phyloP scores from a whole-genome alignment of 2,888 invertebrate genomes.

The Cistogaster globosa region DNA sequence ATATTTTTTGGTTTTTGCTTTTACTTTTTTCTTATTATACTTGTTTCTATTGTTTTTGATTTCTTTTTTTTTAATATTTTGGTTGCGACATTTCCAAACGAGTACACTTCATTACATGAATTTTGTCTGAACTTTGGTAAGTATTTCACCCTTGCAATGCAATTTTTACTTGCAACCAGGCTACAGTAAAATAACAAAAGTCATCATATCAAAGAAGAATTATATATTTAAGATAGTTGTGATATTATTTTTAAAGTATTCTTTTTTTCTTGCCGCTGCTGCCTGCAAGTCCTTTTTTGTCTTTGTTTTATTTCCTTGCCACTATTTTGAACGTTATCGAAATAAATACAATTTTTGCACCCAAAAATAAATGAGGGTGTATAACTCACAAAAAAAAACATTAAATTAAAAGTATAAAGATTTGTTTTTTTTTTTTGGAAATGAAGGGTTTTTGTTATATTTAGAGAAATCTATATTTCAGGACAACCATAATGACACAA shows the following conservation, averaged over 20 bases:
- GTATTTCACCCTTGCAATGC: slow-evolving; percentile 60
- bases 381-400: neutral
- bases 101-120: slow-evolving; percentile 69
- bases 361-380: slow-evolving; percentile 54
- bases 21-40: neutral
- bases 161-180: slow-evolving; percentile 41
- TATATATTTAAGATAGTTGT: slow-evolving; percentile 61
- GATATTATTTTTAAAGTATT: slow-evolving; percentile 34
- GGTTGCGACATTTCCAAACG: slow-evolving; percentile 70
- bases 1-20: slow-evolving; percentile 24
- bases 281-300: slow-evolving; percentile 55
- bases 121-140: slow-evolving; percentile 49
- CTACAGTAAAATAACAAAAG: slow-evolving; percentile 59
- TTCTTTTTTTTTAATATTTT: slow-evolving; percentile 29
- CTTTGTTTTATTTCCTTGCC: slow-evolving; percentile 29
- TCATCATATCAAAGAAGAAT: slow-evolving; percentile 68
- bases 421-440: neutral
- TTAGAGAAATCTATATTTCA: neutral
- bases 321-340: slow-evolving; percentile 41
- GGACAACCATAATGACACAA: no score
- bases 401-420: neutral
- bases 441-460: slow-evolving; percentile 18
- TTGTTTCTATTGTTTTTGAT: neutral
- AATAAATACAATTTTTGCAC: slow-evolving; percentile 62
- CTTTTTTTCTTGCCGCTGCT: slow-evolving; percentile 26